Conservation (phyloP, 2,888 invertebrate species). For the Phorcus lineatus region DNA sequence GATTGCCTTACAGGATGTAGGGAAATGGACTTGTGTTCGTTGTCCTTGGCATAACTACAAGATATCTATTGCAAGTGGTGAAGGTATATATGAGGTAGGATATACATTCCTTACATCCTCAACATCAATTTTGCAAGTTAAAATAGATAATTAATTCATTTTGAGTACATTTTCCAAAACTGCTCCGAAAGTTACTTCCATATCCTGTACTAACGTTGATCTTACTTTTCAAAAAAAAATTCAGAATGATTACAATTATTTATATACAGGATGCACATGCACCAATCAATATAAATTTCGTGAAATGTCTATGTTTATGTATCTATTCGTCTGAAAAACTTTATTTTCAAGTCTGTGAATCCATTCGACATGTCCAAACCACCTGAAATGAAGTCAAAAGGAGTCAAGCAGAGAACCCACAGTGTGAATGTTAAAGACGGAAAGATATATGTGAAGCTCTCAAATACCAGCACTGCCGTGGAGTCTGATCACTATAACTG, state of each 20-base stretch:
- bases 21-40: slow-evolving; percentile 52
- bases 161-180: no score
- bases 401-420: slow-evolving; percentile 60
- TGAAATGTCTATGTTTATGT: no score
- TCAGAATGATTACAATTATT: no score
- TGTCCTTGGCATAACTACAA: slow-evolving; percentile 67
- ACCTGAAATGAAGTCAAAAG: slow-evolving; percentile 55
- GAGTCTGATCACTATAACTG: slow-evolving; percentile 62
- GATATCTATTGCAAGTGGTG: slow-evolving; percentile 56
- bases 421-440: slow-evolving; percentile 47
- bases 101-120: neutral
- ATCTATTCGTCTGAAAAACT: no score
- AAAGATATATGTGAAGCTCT: slow-evolving; percentile 51
- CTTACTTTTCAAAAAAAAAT: no score
- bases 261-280: no score
- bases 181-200: no score
- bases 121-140: no score
- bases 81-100: slow-evolving; percentile 59
- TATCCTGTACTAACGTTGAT: no score
- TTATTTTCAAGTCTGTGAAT: slow-evolving; percentile 52
- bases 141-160: no score
- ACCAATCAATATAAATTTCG: no score
- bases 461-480: slow-evolving; percentile 40
- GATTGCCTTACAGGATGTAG: slow-evolving; percentile 53
- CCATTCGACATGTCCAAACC: slow-evolving; percentile 52